Conservation (phyloP, 2,797 vertebrate species). For the Octomys mimax region DNA sequence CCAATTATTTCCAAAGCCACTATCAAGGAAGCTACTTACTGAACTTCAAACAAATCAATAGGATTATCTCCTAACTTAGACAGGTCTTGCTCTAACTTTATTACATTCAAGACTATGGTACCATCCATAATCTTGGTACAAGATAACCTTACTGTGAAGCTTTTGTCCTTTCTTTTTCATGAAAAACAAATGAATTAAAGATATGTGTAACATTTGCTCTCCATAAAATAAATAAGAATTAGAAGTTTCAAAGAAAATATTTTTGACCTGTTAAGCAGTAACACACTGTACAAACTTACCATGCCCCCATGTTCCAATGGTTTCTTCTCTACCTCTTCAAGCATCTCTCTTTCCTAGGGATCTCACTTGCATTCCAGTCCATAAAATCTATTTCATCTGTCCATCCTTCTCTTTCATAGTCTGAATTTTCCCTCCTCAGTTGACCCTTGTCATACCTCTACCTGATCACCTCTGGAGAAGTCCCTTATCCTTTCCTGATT, state of each 20-base stretch:
- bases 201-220: background rate
- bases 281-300: background rate
- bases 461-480: background rate
- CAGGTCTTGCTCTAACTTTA: background rate
- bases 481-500: background rate
- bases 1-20: background rate
- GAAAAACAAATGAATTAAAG: constrained; percentile 5
- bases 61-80: background rate
- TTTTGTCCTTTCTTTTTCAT: background rate
- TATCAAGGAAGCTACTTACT: background rate
- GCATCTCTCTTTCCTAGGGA: background rate
- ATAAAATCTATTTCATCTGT: background rate
- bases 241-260: background rate
- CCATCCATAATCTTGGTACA: background rate
- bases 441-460: background rate
- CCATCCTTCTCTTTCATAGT: background rate
- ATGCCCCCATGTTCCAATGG: background rate
- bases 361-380: background rate
- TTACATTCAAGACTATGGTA: background rate
- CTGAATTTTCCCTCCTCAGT: background rate
- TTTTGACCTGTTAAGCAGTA: background rate
- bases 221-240: background rate
- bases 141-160: background rate
- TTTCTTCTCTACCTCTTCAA: background rate
- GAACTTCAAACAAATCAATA: constrained; percentile 13